Evolutionary conservation across 2,888 invertebrate species (phyloP), one percentile per base, ranked within the genome.

Genomic region (Agriotes lineatus): DNA sequence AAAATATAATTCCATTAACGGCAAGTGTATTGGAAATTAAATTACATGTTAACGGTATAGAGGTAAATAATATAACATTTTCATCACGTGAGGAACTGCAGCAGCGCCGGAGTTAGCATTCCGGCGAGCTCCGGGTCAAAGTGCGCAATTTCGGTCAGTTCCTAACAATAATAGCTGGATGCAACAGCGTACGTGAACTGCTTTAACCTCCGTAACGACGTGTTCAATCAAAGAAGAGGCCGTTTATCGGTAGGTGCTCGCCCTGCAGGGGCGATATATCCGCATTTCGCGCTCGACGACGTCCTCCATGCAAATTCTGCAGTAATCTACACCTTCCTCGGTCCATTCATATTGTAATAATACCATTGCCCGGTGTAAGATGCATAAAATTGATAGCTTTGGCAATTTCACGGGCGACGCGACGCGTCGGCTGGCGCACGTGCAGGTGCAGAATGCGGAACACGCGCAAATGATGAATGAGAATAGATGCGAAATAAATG

Each of bases 381-480:
- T 79, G 80, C 80, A 80, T 80, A 81, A 81, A 81, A 81, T 81
- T 80, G 81, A 81, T 79, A 78, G 77, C 78, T 77, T 77, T 78
- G 73, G 75, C 80, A 80, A 80, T 81, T 81, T 80, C 76, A 66
- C 73, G 72, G 73, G 54, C 73, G 72, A 74, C 72, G 72, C 74
- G 68, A 62, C 70, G 58, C 70, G 69, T 69, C 59, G 69, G 62
- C 56, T 37, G 67, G 59, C 61, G 56, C 71, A 68, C 66, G 72
- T 71, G 71, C 69, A 70, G 71, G 71, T 66, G 69, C 67, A 71
- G 60, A 68, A 67, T 67, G 72, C 70, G 72, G 74, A 74, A 74
- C 62, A 70, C 70, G 71, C 69, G 69, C 69, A 64, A 71, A 75
- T 76, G 80, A 79, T 78, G 75, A 76, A 79, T 79, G 76, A 72